Conservation (phyloP, 2,113 vertebrate genomes). For the Sterrhoptilus dennistouni region DNA sequence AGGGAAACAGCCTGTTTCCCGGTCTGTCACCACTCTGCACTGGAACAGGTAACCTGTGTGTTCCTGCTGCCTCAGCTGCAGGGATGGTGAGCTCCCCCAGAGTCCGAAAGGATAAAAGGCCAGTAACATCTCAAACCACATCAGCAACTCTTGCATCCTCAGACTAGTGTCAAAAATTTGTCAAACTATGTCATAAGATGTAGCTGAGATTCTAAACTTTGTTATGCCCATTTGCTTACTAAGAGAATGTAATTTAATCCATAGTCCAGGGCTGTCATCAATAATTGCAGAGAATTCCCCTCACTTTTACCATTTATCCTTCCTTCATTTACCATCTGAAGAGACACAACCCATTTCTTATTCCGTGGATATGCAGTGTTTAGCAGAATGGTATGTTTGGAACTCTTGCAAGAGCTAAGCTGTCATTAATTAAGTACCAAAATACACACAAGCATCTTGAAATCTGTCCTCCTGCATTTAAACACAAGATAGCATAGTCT, state of each 20-base stretch:
- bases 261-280: neutral
- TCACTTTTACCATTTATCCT: neutral
- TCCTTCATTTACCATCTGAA: neutral
- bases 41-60: neutral
- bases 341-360: neutral
- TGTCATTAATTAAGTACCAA: conserved; percentile 24
- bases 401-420: neutral
- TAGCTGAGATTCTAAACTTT: neutral
- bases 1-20: neutral
- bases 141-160: neutral
- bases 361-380: neutral
- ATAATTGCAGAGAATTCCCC: neutral
- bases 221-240: neutral
- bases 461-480: neutral
- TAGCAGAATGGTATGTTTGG: neutral
- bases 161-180: neutral
- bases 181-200: neutral
- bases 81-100: fast-evolving
- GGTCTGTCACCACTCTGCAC: neutral
- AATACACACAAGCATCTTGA: conserved; percentile 36
- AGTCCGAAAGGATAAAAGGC: neutral
- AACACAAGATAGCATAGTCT: neutral
- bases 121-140: neutral
- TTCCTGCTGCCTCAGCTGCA: neutral
- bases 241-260: neutral